Percentiles rank a stretch among this genome's conserved stretches.
Evolutionary conservation across 2,797 vertebrate species (phyloP).

Genomic region (Cyprinodon diabolis): DNA sequence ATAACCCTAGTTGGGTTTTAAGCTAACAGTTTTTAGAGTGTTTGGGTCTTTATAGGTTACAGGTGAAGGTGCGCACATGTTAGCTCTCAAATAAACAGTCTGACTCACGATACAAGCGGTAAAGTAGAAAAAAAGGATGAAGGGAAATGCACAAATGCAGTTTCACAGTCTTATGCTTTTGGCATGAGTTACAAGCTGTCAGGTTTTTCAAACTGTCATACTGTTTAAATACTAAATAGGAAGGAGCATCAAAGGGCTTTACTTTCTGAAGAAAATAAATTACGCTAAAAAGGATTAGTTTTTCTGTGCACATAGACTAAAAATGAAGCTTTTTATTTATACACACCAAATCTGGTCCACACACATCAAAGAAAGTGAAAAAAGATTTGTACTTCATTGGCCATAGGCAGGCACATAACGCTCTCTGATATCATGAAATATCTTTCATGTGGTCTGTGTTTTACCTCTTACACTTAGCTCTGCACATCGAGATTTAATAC

Average conservation of each 20-base stretch:
- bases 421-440: neutral
- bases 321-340: neutral
- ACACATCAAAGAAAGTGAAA: constrained; percentile 6
- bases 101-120: constrained; percentile 1
- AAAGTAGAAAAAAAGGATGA: neutral
- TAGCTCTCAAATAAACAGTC: constrained; percentile 12
- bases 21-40: neutral
- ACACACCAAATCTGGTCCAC: neutral
- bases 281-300: constrained; percentile 2
- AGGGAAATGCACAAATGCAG: constrained; percentile 7
- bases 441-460: constrained; percentile 2
- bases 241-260: neutral
- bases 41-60: constrained; percentile 27
- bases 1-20: no score
- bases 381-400: neutral
- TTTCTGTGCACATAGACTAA: neutral
- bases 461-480: neutral
- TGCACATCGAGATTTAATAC: neutral
- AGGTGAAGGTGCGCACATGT: constrained; percentile 22
- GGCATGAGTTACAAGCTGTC: constrained; percentile 8
- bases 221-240: constrained; percentile 7
- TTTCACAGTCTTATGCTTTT: constrained; percentile 7
- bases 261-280: neutral
- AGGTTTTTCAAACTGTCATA: neutral
- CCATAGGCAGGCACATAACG: neutral